A percentile compares a stretch with the other conserved stretches of the same genome.
Conservation (phyloP, 2,888 invertebrate species). For the Drosophila buzzatii region DNA sequence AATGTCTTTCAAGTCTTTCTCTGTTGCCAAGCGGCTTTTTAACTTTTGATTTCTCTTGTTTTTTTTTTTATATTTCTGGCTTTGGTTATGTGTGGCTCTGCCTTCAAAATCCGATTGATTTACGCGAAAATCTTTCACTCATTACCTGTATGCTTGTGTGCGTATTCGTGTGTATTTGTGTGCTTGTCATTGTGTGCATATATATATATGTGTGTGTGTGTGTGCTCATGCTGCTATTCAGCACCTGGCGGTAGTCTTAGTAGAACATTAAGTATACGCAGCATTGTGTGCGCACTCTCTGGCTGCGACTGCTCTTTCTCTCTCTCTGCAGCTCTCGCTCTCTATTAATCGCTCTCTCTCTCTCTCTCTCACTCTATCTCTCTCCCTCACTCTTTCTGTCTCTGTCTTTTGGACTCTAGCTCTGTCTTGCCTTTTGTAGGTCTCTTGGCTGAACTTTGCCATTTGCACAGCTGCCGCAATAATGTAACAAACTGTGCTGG, state of each 20-base stretch:
- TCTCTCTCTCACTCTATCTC: conserved; percentile 8
- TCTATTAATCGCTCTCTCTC: conserved; percentile 5
- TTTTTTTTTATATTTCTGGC: not conserved
- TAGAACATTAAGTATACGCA: conserved; percentile 52
- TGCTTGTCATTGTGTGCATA: not conserved
- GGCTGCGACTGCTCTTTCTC: conserved; percentile 9
- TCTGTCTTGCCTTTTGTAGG: conserved; percentile 36
- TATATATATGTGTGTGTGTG: conserved; percentile 20
- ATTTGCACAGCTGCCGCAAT: conserved; percentile 67
- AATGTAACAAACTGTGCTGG: conserved; percentile 48
- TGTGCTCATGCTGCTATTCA: conserved; percentile 25
- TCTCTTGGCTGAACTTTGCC: conserved; percentile 69
- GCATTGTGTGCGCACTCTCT: conserved; percentile 57
- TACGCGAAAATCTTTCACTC: conserved; percentile 24
- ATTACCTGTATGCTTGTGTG: conserved; percentile 17
- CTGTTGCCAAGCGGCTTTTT: conserved; percentile 24
- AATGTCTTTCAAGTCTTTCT: too few relatives aligned
- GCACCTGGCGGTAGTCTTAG: conserved; percentile 45
- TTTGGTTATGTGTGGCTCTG: conserved; percentile 16
- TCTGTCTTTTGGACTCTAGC: conserved; percentile 2
- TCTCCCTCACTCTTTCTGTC: not conserved
- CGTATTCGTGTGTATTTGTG: conserved; percentile 5
- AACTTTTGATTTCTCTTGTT: not conserved
- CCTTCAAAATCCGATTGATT: conserved; percentile 54
- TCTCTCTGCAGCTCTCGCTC: conserved; percentile 9